Conservation (phyloP, 2,113 vertebrate species). For the Eleginops maclovinus region DNA sequence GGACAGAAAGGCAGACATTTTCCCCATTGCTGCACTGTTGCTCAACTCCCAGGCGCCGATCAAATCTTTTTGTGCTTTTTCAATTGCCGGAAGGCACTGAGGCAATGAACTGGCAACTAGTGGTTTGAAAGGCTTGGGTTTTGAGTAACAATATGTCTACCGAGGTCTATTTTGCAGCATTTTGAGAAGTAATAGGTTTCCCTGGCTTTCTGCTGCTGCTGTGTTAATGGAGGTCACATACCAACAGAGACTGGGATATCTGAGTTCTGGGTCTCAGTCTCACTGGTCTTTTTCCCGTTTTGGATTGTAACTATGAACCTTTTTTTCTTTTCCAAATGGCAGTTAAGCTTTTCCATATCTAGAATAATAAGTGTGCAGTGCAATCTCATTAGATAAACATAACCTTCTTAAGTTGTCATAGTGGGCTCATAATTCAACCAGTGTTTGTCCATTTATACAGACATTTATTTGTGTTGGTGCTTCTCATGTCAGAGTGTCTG, state of each 20-base stretch:
- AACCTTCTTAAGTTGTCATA: no score
- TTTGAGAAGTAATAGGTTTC: conserved; percentile 49
- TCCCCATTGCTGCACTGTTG: conserved; percentile 23
- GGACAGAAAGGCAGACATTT: conserved; percentile 23
- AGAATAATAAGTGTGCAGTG: no score
- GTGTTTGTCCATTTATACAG: no score
- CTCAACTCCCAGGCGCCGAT: conserved; percentile 55
- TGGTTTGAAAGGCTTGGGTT: conserved; percentile 34
- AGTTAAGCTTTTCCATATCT: no score
- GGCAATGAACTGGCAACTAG: conserved; percentile 48
- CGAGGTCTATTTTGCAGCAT: conserved; percentile 45
- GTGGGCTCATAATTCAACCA: no score
- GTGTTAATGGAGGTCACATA: conserved; percentile 33
- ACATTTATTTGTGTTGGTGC: no score
- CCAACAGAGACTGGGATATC: conserved; percentile 12
- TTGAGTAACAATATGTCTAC: conserved; percentile 45
- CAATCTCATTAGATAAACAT: no score
- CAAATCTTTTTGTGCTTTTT: conserved; percentile 43
- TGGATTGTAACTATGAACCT: neutral
- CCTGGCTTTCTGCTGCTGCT: conserved; percentile 2
- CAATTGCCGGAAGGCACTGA: conserved; percentile 54
- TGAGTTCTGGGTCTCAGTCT: conserved; percentile 9
- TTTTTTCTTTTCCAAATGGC: no score
- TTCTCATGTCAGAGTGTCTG: no score
- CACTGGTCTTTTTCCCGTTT: neutral